Conservation (phyloP, 2,888 invertebrate genomes). For the Drosophila picticornis region DNA sequence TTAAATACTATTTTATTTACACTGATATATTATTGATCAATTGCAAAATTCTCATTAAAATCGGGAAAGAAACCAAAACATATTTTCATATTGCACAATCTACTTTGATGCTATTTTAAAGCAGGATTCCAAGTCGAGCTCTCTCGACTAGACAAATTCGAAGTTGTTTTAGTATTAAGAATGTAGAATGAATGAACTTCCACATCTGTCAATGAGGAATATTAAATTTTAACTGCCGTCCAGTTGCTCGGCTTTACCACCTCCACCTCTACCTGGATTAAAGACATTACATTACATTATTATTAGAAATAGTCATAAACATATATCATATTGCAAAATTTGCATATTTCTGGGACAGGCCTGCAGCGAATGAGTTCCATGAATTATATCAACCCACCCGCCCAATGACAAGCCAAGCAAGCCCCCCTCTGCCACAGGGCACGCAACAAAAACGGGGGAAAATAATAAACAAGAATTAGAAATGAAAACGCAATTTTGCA, state of each 20-base stretch:
- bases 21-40: background rate
- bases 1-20: background rate
- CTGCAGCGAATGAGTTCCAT: slow-evolving; percentile 26
- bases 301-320: slow-evolving; percentile 30
- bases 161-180: background rate
- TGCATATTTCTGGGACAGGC: slow-evolving; percentile 47
- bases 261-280: slow-evolving; percentile 11
- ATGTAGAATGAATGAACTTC: background rate
- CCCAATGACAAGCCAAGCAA: background rate
- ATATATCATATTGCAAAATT: slow-evolving; percentile 51
- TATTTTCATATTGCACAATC: background rate
- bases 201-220: background rate
- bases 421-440: slow-evolving; percentile 1
- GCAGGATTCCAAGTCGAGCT: background rate
- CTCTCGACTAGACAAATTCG: background rate
- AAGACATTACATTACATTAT: slow-evolving; percentile 29
- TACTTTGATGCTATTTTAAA: background rate
- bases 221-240: background rate
- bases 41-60: background rate
- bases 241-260: background rate
- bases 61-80: background rate
- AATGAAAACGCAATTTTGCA: slow-evolving; percentile 75
- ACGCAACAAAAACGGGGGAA: slow-evolving; percentile 22
- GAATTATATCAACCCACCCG: slow-evolving; percentile 24
- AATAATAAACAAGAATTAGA: slow-evolving; percentile 44